These are phyloP conservation scores for Brachyopa scutellaris DNA, from an alignment of 2,888 invertebrate genomes.

Conservation along the genomic window DNA sequence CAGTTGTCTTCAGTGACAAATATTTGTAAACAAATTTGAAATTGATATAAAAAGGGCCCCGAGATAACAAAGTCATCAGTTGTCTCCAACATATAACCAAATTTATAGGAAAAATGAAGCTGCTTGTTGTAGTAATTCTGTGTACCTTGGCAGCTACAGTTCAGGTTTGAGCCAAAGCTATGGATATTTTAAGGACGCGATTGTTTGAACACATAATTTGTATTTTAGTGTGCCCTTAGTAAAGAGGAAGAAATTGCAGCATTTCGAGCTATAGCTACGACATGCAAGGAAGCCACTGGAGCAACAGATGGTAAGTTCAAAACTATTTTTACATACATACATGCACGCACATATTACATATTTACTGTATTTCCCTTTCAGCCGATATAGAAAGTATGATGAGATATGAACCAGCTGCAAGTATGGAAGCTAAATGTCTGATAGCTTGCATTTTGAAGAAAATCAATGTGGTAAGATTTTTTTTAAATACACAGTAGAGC, in stretches of 20 bases:
- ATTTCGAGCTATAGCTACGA: slow-evolving; percentile 73
- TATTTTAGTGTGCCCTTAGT: too few relatives aligned
- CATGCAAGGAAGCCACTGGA: slow-evolving; percentile 77
- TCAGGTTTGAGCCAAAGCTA: too few relatives aligned
- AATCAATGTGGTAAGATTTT: slow-evolving; percentile 68
- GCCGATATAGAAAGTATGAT: slow-evolving; percentile 74
- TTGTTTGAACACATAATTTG: too few relatives aligned
- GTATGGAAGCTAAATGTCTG: slow-evolving; percentile 76
- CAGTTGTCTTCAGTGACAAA: too few relatives aligned
- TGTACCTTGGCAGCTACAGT: slow-evolving; percentile 5
- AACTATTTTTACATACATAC: too few relatives aligned
- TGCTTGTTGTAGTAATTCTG: neutral
- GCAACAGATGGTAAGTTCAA: too few relatives aligned
- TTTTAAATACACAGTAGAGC: too few relatives aligned
- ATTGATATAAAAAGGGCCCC: too few relatives aligned
- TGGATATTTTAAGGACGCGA: too few relatives aligned
- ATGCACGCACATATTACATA: too few relatives aligned
- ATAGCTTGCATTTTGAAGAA: slow-evolving; percentile 77
- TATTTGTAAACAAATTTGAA: too few relatives aligned
- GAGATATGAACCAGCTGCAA: slow-evolving; percentile 73
- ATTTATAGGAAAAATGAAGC: neutral
- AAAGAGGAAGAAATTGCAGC: slow-evolving; percentile 75
- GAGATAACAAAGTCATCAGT: too few relatives aligned
- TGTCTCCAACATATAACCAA: neutral
- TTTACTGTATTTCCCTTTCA: neutral